Evolutionary conservation across 2,888 invertebrate species (phyloP).

Genomic region (Julus scanicus): DNA sequence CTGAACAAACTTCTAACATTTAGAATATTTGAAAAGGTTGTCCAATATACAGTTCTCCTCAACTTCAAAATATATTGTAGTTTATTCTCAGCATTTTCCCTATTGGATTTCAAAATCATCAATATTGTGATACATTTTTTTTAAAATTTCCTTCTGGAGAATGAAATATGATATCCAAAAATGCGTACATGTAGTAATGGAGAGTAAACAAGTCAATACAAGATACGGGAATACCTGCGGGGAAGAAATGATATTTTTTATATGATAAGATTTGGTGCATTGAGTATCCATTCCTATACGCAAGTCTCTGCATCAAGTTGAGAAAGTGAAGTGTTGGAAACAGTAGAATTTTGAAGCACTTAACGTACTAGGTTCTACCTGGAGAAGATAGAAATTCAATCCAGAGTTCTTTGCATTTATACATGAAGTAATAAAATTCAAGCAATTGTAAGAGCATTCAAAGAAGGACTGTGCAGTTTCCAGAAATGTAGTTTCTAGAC

Average conservation of each 20-base stretch:
- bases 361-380: neutral
- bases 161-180: neutral
- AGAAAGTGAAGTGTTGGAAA: neutral
- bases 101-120: neutral
- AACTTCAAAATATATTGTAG: no score
- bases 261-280: neutral
- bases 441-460: neutral
- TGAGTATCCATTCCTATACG: neutral
- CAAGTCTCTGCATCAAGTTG: neutral
- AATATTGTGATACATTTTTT: neutral
- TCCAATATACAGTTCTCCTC: no score
- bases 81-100: neutral
- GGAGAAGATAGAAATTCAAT: neutral
- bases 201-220: neutral
- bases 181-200: neutral
- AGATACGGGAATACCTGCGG: neutral
- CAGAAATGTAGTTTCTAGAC: neutral
- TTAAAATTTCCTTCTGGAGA: neutral
- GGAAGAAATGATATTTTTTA: neutral
- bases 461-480: neutral
- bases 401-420: neutral
- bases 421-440: constrained; percentile 24
- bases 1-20: neutral
- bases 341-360: neutral
- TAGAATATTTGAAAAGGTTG: neutral